A percentile compares a stretch with the other conserved stretches of the same genome.
Conservation (phyloP, 2,888 invertebrate genomes). For the Mystacides longicornis region DNA sequence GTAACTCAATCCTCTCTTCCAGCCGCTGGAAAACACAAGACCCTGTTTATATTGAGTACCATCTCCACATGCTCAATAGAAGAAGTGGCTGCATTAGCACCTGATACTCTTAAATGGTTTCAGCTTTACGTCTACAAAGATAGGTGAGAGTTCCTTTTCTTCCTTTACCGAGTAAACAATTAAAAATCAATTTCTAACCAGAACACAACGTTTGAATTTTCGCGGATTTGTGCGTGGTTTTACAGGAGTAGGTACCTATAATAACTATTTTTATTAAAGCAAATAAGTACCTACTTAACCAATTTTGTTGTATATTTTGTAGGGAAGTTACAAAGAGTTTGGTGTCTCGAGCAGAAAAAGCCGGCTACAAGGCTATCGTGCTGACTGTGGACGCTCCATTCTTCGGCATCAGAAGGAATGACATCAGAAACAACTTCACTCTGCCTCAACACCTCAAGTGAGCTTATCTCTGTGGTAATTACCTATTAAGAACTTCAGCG, state of each 20-base stretch:
- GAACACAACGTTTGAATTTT: not conserved
- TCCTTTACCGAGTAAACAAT: not conserved
- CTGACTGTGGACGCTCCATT: slow-evolving; percentile 84
- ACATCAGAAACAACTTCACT: slow-evolving; percentile 75
- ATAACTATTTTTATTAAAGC: not conserved
- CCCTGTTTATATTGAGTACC: slow-evolving; percentile 78
- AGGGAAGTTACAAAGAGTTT: slow-evolving; percentile 63
- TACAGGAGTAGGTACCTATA: not conserved
- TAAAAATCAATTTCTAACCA: not conserved
- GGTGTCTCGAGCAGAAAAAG: slow-evolving; percentile 68
- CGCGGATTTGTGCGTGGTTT: not conserved
- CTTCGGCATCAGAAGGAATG: slow-evolving; percentile 76
- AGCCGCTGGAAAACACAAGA: slow-evolving; percentile 73
- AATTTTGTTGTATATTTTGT: slow-evolving; percentile 26
- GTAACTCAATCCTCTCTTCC: too few species aligned
- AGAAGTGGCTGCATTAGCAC: slow-evolving; percentile 73
- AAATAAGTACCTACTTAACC: not conserved
- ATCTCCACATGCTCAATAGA: slow-evolving; percentile 82
- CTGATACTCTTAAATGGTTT: slow-evolving; percentile 76
- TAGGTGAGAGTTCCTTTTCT: slow-evolving; percentile 42
- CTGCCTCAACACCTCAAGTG: slow-evolving; percentile 49
- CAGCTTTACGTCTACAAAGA: slow-evolving; percentile 87
- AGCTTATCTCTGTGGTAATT: not conserved
- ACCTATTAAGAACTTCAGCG: too few species aligned
- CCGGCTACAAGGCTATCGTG: slow-evolving; percentile 81